Evolutionary conservation across 2,797 vertebrate genomes (phyloP).

Genomic region (Cirrhinus molitorella): DNA sequence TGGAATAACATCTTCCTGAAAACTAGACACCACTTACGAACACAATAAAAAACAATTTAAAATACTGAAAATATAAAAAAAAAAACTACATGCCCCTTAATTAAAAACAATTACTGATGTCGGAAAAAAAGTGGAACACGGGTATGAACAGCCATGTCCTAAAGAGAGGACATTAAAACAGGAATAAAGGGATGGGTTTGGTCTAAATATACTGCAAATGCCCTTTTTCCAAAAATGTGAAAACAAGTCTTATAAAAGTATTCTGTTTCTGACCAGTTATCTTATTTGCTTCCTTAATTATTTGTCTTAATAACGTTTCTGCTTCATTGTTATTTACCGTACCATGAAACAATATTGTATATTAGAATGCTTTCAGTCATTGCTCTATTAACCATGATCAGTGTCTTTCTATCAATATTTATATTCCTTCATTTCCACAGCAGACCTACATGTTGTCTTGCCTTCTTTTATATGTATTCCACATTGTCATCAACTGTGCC

Average conservation of each 20-base stretch:
- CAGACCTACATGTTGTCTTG: not conserved
- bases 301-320: not conserved
- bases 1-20: not conserved
- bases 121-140: no score
- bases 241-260: not conserved
- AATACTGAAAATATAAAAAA: not conserved
- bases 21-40: not conserved
- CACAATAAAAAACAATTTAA: not conserved
- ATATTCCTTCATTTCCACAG: not conserved
- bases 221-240: not conserved
- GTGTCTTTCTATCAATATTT: not conserved
- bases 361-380: not conserved
- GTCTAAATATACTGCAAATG: not conserved
- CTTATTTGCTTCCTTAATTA: conserved; percentile 3
- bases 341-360: not conserved
- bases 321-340: not conserved
- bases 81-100: no score
- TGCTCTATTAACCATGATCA: not conserved
- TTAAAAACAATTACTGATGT: not conserved
- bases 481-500: no score
- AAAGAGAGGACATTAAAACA: not conserved
- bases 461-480: not conserved
- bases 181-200: not conserved
- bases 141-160: not conserved
- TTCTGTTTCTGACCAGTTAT: not conserved